phyloP scores from a whole-genome alignment of 1,140 invertebrate genomes.

The Eriocheir sinensis region DNA sequence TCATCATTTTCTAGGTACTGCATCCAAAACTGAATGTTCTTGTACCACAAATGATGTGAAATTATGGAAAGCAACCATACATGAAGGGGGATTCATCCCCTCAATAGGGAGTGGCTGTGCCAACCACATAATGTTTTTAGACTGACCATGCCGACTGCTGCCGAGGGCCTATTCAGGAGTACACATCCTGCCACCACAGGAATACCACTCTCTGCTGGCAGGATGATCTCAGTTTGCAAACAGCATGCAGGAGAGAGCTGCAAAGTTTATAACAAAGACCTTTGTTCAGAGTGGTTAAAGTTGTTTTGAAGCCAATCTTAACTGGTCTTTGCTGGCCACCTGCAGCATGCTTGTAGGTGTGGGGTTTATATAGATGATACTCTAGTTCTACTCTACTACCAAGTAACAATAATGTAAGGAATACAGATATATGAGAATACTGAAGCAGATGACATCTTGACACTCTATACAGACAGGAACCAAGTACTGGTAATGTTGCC shows the following conservation, averaged over 20 bases:
- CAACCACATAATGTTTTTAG: constrained; percentile 55
- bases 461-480: constrained; percentile 4
- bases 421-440: constrained; percentile 44
- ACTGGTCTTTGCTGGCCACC: constrained; percentile 13
- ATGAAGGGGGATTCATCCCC: constrained; percentile 41
- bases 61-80: neutral
- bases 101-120: constrained; percentile 39
- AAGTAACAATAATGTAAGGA: constrained; percentile 60
- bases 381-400: constrained; percentile 67
- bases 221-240: constrained; percentile 46
- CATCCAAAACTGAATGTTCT: neutral
- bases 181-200: constrained; percentile 73
- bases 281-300: neutral
- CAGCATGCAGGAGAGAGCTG: neutral
- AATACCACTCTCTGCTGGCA: constrained; percentile 49
- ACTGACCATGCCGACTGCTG: constrained; percentile 49
- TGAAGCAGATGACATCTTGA: constrained; percentile 66
- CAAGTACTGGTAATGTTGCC: neutral
- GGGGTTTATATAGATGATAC: constrained; percentile 41
- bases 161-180: constrained; percentile 66
- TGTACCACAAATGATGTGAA: neutral
- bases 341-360: constrained; percentile 29
- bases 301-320: constrained; percentile 25
- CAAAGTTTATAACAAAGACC: constrained; percentile 10
- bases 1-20: neutral